Conservation (phyloP, 2,113 vertebrate species). For the Conger conger region DNA sequence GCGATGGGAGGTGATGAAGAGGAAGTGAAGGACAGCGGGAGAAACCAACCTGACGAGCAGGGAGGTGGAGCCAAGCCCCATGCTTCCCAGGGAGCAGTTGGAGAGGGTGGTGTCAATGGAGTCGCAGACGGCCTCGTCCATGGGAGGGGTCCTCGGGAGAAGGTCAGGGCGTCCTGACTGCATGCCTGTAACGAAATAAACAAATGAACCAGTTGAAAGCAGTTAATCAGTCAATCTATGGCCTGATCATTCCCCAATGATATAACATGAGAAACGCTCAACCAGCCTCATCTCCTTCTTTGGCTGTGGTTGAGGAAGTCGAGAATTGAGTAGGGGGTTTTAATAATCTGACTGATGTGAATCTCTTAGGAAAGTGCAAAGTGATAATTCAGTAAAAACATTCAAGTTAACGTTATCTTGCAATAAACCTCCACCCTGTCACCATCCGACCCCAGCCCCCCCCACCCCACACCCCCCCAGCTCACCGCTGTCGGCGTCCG, state of each 20-base stretch:
- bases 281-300: background rate
- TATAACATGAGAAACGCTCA: background rate
- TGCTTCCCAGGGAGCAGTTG: slow-evolving; percentile 61
- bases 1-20: background rate
- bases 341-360: too few species aligned
- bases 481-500: slow-evolving; percentile 73
- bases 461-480: background rate
- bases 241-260: background rate
- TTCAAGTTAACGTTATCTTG: too few species aligned
- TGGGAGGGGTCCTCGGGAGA: slow-evolving; percentile 69
- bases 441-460: background rate
- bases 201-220: background rate
- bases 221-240: background rate
- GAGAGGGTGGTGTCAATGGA: slow-evolving; percentile 61
- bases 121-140: slow-evolving; percentile 65
- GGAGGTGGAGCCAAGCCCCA: slow-evolving; percentile 46
- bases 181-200: slow-evolving; percentile 58
- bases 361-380: too few species aligned
- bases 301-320: too few species aligned
- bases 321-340: too few species aligned
- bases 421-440: too few species aligned
- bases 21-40: background rate
- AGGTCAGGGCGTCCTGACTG: slow-evolving; percentile 80
- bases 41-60: slow-evolving; percentile 60
- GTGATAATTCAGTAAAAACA: too few species aligned